A percentile compares a stretch with the other conserved stretches of the same genome.
Conservation (phyloP, 2,888 invertebrate genomes). For the Strigamia maritima region DNA sequence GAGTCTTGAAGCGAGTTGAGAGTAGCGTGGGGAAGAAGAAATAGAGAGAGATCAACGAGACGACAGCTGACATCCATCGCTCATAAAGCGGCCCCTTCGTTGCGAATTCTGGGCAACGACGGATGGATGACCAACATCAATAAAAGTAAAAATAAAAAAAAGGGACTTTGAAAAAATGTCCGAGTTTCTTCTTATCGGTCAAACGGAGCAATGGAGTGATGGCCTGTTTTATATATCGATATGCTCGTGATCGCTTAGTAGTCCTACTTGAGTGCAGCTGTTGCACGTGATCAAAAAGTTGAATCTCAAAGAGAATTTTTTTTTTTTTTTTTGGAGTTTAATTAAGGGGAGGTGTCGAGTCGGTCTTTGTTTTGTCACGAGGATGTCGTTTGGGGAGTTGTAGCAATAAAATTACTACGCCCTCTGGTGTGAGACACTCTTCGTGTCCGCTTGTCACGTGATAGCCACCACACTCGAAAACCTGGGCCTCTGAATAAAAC, state of each 20-base stretch:
- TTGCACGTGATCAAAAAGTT: neutral
- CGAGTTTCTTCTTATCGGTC: neutral
- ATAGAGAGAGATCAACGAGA: neutral
- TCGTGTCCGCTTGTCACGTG: slow-evolving; percentile 20
- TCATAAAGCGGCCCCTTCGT: neutral
- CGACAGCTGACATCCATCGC: slow-evolving; percentile 21
- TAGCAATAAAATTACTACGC: slow-evolving; percentile 11
- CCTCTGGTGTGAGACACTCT: neutral
- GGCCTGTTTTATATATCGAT: neutral
- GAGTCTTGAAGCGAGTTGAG: neutral
- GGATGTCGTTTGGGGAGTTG: neutral
- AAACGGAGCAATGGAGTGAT: neutral
- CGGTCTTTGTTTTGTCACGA: neutral
- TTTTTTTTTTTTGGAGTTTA: neutral
- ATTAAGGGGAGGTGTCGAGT: neutral
- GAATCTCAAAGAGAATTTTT: too few species aligned
- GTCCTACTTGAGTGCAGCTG: neutral
- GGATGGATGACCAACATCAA: slow-evolving; percentile 26
- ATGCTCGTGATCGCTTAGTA: too few species aligned
- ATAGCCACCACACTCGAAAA: slow-evolving; percentile 8
- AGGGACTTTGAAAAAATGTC: neutral
- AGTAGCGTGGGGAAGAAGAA: neutral
- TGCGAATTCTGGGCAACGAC: neutral
- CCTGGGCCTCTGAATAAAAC: neutral
- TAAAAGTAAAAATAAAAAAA: neutral